Conservation (phyloP, 2,797 vertebrate species). For the Chlorospingus semifuscus region DNA sequence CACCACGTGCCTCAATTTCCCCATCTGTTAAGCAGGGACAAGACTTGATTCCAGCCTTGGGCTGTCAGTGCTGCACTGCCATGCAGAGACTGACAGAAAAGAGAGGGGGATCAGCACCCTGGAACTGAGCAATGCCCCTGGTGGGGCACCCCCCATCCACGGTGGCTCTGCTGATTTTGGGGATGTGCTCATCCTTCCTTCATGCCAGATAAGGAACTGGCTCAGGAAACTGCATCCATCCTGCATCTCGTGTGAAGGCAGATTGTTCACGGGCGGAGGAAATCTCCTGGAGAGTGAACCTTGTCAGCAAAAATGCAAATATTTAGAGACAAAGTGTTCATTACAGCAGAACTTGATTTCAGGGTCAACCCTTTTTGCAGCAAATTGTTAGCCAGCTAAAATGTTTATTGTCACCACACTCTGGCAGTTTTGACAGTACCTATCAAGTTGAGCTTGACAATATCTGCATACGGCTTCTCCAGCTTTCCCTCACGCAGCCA, state of each 20-base stretch:
- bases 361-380: conserved; percentile 69
- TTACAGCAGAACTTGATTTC: conserved; percentile 70
- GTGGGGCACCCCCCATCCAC: fast-evolving
- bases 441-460: conserved; percentile 64
- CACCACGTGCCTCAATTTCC: not conserved
- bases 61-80: fast-evolving
- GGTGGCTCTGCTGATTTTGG: not conserved
- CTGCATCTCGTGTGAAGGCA: conserved; percentile 12
- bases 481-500: not conserved
- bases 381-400: conserved; percentile 69
- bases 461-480: conserved; percentile 42
- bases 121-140: not conserved
- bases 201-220: not conserved
- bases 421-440: conserved; percentile 72
- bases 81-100: not conserved
- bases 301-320: conserved; percentile 74
- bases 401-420: conserved; percentile 68
- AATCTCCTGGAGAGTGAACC: conserved; percentile 64
- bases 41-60: not conserved
- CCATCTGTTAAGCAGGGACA: not conserved
- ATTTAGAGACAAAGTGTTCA: conserved; percentile 71
- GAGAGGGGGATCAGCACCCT: not conserved
- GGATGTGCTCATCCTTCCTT: not conserved
- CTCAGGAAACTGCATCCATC: not conserved
- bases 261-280: conserved; percentile 49